A percentile compares a stretch with the other conserved stretches of the same genome.
These are phyloP conservation scores for Dyspetes luteomarginatus DNA, from an alignment of 2,888 invertebrate genomes.

Conservation along the genomic window DNA sequence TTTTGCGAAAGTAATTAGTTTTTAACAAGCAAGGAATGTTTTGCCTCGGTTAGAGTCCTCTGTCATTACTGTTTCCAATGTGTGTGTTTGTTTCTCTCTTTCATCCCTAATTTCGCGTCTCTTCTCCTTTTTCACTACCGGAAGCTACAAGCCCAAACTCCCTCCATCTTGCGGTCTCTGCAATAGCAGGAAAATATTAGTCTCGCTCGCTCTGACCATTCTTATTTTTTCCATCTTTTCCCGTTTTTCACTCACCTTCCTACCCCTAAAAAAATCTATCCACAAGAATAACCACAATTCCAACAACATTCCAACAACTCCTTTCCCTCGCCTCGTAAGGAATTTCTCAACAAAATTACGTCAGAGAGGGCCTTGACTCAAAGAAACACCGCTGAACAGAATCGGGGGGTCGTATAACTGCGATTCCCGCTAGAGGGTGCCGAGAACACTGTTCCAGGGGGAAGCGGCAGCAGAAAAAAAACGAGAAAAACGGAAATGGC, in stretches of 20 bases:
- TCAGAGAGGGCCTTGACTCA: not conserved
- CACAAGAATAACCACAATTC: not conserved
- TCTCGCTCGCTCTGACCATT: no score
- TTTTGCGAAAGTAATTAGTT: constrained; percentile 73
- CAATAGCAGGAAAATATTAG: constrained; percentile 3
- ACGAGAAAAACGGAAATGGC: constrained; percentile 47
- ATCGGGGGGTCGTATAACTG: not conserved
- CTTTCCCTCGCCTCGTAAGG: not conserved
- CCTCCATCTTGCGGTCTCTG: not conserved
- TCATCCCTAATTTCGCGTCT: not conserved
- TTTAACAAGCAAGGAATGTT: constrained; percentile 71
- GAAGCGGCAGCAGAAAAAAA: constrained; percentile 61
- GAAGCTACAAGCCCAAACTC: constrained; percentile 18
- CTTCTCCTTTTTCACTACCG: constrained; percentile 37
- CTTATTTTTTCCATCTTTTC: not conserved
- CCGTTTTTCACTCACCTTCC: not conserved
- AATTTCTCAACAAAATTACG: constrained; percentile 21
- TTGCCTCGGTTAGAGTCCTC: constrained; percentile 50
- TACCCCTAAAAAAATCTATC: constrained; percentile 12
- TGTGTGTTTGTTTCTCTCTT: constrained; percentile 24
- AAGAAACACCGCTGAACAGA: constrained; percentile 11
- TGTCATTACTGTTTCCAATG: constrained; percentile 60
- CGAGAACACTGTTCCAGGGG: constrained; percentile 42
- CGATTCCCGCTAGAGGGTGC: constrained; percentile 27
- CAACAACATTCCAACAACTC: not conserved